Conservation (phyloP, 2,888 invertebrate genomes). For the Sisyra nigra region DNA sequence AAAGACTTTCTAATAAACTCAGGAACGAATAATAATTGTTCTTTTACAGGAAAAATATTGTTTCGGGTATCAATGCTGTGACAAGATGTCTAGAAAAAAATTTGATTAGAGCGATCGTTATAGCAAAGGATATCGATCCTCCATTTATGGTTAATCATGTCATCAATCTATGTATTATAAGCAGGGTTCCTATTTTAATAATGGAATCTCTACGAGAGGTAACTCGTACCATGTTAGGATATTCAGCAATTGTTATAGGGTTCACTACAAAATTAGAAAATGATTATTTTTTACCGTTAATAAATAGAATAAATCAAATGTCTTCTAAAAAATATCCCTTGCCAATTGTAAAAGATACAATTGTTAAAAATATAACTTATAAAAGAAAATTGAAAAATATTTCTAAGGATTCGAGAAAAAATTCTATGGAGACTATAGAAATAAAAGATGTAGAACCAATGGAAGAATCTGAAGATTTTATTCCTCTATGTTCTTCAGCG, state of each 20-base stretch:
- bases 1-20: not conserved
- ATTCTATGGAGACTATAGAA: too few relatives aligned
- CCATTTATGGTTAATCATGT: constrained; percentile 4
- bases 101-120: not conserved
- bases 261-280: constrained; percentile 1
- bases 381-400: not conserved
- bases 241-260: constrained; percentile 5
- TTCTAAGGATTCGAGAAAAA: not conserved
- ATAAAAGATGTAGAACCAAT: too few relatives aligned
- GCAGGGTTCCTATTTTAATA: not conserved
- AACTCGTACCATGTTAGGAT: not conserved
- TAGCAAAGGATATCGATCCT: constrained; percentile 1
- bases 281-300: not conserved
- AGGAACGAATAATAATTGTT: constrained; percentile 3
- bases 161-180: constrained; percentile 2
- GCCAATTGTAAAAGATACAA: not conserved
- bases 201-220: not conserved
- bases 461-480: not conserved
- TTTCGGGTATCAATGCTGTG: constrained; percentile 6
- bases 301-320: not conserved
- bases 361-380: not conserved
- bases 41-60: constrained; percentile 6
- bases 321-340: not conserved
- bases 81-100: constrained; percentile 6
- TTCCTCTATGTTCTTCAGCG: not conserved